These are phyloP conservation scores for Scaptomyza caliginosa DNA, from an alignment of 2,888 invertebrate species.

Conservation along the genomic window DNA sequence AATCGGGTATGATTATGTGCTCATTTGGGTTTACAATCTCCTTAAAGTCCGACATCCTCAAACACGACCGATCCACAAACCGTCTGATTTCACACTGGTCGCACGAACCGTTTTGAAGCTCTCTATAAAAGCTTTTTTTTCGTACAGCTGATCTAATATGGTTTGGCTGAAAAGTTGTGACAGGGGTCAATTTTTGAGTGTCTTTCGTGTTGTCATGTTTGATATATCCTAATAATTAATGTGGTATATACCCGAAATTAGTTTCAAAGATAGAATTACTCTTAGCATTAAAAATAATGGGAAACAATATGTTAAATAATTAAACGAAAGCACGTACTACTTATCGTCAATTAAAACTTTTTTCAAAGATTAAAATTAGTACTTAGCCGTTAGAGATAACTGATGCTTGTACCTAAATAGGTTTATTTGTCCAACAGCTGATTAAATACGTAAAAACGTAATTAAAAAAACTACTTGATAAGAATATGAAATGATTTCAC, in stretches of 20 bases:
- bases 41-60: constrained; percentile 18
- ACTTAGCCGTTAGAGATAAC: neutral
- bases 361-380: neutral
- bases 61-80: constrained; percentile 10
- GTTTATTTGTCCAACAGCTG: neutral
- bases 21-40: constrained; percentile 73
- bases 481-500: neutral
- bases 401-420: neutral
- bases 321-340: no score
- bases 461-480: neutral
- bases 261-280: no score
- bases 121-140: neutral
- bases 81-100: constrained; percentile 12
- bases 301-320: no score
- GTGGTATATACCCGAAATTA: neutral
- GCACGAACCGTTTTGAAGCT: neutral
- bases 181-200: neutral
- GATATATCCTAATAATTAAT: neutral
- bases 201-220: neutral
- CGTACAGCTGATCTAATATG: neutral
- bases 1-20: constrained; percentile 65
- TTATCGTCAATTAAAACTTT: no score
- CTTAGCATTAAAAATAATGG: no score
- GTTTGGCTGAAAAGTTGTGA: neutral
- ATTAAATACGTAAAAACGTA: neutral